Conservation (phyloP, 2,113 vertebrate species). For the Rousettus leschenaultii region DNA sequence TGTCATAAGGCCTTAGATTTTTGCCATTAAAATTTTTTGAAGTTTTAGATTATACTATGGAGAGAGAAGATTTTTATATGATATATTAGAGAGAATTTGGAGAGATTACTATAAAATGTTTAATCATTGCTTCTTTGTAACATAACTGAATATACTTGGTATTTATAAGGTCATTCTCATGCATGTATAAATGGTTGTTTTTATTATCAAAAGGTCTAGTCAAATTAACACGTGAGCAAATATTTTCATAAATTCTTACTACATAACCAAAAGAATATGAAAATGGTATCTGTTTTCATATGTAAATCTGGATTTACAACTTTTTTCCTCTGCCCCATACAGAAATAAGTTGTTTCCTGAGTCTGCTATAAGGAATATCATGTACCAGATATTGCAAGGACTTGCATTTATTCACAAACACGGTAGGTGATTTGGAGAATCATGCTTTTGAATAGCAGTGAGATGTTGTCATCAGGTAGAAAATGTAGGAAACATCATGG, state of each 20-base stretch:
- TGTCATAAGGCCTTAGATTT: not conserved
- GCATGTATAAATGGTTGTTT: not conserved
- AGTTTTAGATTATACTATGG: not conserved
- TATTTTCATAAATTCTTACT: not conserved
- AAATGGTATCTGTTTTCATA: not conserved
- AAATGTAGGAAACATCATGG: not conserved
- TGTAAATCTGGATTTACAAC: constrained; percentile 39
- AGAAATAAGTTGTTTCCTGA: constrained; percentile 90
- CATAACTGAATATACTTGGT: not conserved
- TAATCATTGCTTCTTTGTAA: constrained; percentile 29
- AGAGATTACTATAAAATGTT: not conserved
- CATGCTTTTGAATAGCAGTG: not conserved
- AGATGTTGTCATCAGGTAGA: not conserved
- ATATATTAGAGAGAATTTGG: not conserved
- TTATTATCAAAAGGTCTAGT: constrained; percentile 14
- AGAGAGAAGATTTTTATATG: not conserved
- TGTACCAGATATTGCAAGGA: constrained; percentile 89
- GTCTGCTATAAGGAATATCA: constrained; percentile 87
- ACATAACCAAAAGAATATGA: not conserved
- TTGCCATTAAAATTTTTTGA: not conserved
- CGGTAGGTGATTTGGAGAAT: constrained; percentile 74
- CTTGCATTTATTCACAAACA: constrained; percentile 90
- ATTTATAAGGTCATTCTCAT: not conserved
- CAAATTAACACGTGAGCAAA: not conserved
- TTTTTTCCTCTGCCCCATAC: constrained; percentile 47